Evolutionary conservation across 2,797 vertebrate genomes (phyloP).

Genomic region (Bovichtus diacanthus): DNA sequence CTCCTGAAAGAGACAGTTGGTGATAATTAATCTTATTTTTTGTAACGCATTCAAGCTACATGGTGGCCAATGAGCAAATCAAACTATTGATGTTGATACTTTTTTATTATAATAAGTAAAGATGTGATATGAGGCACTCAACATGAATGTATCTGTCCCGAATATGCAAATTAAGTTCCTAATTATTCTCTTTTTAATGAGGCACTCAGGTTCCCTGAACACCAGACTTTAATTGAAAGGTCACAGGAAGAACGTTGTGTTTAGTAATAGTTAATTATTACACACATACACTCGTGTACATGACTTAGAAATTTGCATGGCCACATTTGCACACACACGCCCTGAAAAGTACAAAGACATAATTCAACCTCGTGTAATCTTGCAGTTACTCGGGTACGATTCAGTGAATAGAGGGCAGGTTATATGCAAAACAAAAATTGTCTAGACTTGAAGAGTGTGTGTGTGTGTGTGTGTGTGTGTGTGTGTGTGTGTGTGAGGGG

Average conservation of each 20-base stretch:
- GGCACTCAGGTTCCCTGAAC: conserved; percentile 14
- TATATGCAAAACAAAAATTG: background rate
- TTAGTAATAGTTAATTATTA: conserved; percentile 30
- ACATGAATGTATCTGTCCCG: background rate
- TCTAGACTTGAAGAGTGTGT: background rate
- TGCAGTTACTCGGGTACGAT: background rate
- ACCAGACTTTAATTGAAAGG: conserved; percentile 43
- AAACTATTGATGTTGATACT: background rate
- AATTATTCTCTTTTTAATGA: conserved; percentile 43
- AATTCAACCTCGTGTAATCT: conserved; percentile 11
- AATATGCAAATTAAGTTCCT: conserved; percentile 17
- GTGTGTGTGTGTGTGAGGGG: too few relatives aligned
- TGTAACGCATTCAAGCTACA: background rate
- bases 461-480: too few relatives aligned
- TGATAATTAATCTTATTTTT: background rate
- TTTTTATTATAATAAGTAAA: background rate
- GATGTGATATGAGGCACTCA: background rate
- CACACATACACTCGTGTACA: conserved; percentile 5
- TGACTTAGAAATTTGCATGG: background rate
- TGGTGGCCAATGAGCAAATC: background rate
- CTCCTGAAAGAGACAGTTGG: conserved; percentile 13
- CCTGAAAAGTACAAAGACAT: conserved; percentile 2
- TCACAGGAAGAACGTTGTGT: conserved; percentile 11
- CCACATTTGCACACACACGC: background rate
- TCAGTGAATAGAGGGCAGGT: background rate